Percentiles rank a stretch among this genome's conserved stretches.
Evolutionary conservation across 2,113 vertebrate genomes (phyloP).

Genomic region (Tetrao urogallus): DNA sequence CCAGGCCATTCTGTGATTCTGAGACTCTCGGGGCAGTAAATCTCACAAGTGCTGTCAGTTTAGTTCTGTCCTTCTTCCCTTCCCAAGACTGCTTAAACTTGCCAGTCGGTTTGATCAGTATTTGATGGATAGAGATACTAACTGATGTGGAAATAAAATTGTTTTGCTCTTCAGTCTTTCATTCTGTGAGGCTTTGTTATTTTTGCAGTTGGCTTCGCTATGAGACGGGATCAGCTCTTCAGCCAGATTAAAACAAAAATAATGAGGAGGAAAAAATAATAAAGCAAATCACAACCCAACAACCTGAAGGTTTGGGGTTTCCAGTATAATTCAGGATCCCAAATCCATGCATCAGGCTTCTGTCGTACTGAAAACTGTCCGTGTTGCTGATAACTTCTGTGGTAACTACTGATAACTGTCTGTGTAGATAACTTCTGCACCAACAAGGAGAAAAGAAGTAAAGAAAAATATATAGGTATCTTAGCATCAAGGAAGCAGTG

Average conservation of each 20-base stretch:
- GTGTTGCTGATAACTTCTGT: background rate
- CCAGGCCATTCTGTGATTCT: too few relatives aligned
- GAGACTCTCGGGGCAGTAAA: background rate
- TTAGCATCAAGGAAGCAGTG: background rate
- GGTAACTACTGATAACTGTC: too few relatives aligned
- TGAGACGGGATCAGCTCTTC: background rate
- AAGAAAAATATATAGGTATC: background rate
- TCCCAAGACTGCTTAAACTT: background rate
- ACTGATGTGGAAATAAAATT: background rate
- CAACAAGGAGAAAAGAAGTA: background rate
- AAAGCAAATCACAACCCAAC: background rate
- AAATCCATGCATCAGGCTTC: background rate
- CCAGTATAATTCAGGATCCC: background rate
- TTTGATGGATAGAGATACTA: background rate
- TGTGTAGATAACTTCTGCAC: background rate
- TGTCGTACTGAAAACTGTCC: background rate
- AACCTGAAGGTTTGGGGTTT: background rate
- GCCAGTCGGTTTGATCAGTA: background rate
- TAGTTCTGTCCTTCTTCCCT: background rate
- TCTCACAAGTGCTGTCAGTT: background rate
- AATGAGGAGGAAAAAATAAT: background rate
- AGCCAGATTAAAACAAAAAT: background rate
- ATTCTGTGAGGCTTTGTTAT: background rate
- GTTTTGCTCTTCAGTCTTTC: background rate
- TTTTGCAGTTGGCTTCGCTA: background rate